Conservation (phyloP, 2,797 vertebrate species). For the Tokudaia tokunoshimensis region DNA sequence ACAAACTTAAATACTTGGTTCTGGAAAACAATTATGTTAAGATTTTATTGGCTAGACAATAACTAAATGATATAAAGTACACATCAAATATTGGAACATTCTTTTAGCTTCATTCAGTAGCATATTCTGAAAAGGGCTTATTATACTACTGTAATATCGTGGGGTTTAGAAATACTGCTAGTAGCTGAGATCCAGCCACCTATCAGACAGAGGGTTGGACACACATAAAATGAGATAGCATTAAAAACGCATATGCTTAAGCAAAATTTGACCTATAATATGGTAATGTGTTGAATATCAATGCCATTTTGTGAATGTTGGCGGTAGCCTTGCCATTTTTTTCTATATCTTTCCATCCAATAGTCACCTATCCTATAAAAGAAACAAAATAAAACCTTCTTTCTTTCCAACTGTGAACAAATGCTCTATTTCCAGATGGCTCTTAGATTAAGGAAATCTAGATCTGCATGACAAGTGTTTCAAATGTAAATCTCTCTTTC, state of each 20-base stretch:
- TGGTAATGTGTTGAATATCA: constrained; percentile 57
- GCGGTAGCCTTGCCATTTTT: not conserved
- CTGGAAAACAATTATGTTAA: not conserved
- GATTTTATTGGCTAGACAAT: not conserved
- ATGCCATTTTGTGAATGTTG: constrained; percentile 18
- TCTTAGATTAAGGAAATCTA: constrained; percentile 68
- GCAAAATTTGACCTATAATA: constrained; percentile 60
- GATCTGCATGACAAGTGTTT: constrained; percentile 53
- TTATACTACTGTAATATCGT: constrained; percentile 48
- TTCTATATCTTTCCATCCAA: constrained; percentile 49
- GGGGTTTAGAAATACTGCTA: constrained; percentile 28
- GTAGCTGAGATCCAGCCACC: not conserved
- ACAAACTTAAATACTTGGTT: constrained; percentile 23
- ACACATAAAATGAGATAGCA: constrained; percentile 7
- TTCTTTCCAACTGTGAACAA: not conserved
- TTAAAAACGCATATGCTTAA: constrained; percentile 44
- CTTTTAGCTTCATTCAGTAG: constrained; percentile 17
- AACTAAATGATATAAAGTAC: not conserved
- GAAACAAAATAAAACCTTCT: not conserved
- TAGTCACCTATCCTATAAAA: constrained; percentile 32
- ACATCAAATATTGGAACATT: not conserved
- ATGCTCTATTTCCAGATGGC: constrained; percentile 48
- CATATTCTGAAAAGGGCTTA: not conserved
- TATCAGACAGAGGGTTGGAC: not conserved
- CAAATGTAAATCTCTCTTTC: constrained; percentile 18